phyloP scores from a whole-genome alignment of 1,140 invertebrate genomes.

The Zelostemma sp. region DNA sequence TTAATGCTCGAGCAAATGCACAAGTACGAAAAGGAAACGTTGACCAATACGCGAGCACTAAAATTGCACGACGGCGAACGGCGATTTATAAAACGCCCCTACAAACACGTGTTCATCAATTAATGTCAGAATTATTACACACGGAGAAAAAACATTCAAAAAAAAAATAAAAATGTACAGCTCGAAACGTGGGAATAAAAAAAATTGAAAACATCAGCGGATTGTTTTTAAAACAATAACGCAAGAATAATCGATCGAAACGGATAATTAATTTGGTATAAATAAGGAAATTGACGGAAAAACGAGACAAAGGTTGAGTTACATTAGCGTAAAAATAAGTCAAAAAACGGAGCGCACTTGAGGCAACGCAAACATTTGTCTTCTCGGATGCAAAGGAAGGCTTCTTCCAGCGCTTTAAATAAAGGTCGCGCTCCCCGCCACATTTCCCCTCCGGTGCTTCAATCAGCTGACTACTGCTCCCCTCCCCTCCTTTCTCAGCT shows the following conservation, averaged over 20 bases:
- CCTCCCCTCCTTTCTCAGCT: conserved; percentile 48
- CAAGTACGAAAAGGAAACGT: background rate
- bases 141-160: no score
- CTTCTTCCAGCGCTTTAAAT: conserved; percentile 60
- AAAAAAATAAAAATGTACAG: no score
- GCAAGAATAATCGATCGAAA: background rate
- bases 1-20: conserved; percentile 23
- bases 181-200: no score
- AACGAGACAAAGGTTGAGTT: no score
- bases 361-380: conserved; percentile 44
- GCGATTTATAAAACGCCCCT: background rate
- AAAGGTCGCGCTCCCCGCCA: conserved; percentile 61
- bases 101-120: background rate
- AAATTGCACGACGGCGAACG: background rate
- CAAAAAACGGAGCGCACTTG: conserved; percentile 33
- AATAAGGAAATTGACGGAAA: no score
- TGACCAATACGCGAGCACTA: background rate
- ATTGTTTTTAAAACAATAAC: no score
- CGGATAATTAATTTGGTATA: background rate
- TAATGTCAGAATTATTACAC: background rate
- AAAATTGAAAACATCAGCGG: no score
- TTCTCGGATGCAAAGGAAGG: conserved; percentile 55
- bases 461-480: conserved; percentile 62
- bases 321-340: conserved; percentile 31
- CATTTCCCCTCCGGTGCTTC: conserved; percentile 57